Base-by-base conservation (phyloP, 2,113 vertebrate species). In the Haliaeetus leucogaster region DNA sequence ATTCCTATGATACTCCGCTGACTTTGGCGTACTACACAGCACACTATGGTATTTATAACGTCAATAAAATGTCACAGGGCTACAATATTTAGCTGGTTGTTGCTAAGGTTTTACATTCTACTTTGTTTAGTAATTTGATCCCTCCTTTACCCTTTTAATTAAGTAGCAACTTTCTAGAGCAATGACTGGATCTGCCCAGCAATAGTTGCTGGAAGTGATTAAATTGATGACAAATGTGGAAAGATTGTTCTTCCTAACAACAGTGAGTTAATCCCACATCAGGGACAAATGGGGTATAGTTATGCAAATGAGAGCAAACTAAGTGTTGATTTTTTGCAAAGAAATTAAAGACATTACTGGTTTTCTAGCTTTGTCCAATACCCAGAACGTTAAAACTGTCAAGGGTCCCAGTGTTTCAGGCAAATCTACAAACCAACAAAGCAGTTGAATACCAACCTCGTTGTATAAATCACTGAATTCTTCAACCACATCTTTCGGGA, bases 381-480 rank as follows among this genome's bases (percentile, higher is more conserved):
- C 16, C 45, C 2, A 3, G 13, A 78, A 86, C 0, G 0, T 30
- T 59, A 5, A 20, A 72, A 43, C 36, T n/a, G 27, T 52, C 29
- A 48, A 40, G 34, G 6, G 3, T 52, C 48, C 32, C 56, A 36
- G 10, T 4, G 11, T 22, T 85, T 55, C 78, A 82, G 62, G 26
- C 40, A 48, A 82, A 88, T 22, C 42, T 43, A 66, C 71, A 56
- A 26, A 43, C 32, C 25, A 47, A 22, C 12, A 29, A 21, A 88
- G 89, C 20, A 80, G 59, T 20, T 77, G 61, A 65, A 27, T 82
- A 95, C 98, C 97, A 94, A 99, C 99, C 99, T 99, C 99, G 95
- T 99, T 99, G 99, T 99, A 99, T 98, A 99, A 98, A 98, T 99
- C 99, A 92, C 99, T 99, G 99, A 99, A 99, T 98, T 99, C 99